Conservation (phyloP, 2,113 vertebrate species). For the Lanius collurio region DNA sequence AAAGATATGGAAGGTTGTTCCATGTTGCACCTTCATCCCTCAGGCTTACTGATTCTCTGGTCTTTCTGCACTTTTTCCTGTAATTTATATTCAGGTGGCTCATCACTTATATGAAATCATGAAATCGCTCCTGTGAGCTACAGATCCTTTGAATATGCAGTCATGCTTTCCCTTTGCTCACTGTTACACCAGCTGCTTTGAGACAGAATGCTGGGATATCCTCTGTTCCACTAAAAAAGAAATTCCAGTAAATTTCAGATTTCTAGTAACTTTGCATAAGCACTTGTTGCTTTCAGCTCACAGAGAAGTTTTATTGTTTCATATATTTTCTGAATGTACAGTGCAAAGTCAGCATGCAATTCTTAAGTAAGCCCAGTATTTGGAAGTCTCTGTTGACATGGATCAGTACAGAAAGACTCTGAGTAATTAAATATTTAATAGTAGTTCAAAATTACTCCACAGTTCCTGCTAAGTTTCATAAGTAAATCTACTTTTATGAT, state of each 20-base stretch:
- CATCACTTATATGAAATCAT: not conserved
- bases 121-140: not conserved
- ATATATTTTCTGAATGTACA: not conserved
- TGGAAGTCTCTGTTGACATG: not conserved
- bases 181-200: constrained; percentile 41
- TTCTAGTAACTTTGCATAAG: constrained; percentile 5
- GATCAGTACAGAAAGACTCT: not conserved
- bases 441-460: not conserved
- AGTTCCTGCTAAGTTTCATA: not conserved
- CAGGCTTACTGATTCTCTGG: not conserved
- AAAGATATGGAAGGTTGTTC: not conserved
- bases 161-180: not conserved
- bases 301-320: not conserved
- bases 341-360: not conserved
- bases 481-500: not conserved
- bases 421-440: not conserved
- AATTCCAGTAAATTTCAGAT: constrained; percentile 17
- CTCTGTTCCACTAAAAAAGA: not conserved
- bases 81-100: constrained; percentile 14
- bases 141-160: constrained; percentile 24
- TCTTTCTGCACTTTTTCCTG: not conserved
- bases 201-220: constrained; percentile 27
- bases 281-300: constrained; percentile 33
- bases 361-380: not conserved
- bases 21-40: not conserved